These are phyloP conservation scores for Plotosus lineatus DNA, from an alignment of 2,113 vertebrate species.

Conservation along the genomic window DNA sequence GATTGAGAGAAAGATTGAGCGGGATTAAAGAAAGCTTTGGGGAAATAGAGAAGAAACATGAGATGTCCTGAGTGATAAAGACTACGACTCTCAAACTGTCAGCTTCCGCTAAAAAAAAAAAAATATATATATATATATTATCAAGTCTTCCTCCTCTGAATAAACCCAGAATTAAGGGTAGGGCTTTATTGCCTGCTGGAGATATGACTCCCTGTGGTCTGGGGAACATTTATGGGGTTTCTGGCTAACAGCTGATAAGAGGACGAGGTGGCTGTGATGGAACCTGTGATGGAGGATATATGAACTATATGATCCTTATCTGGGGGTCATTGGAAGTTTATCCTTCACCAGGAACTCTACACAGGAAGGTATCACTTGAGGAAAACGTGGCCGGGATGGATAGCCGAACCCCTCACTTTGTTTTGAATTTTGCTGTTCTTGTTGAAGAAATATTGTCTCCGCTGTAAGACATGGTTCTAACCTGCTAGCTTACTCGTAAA, in stretches of 20 bases:
- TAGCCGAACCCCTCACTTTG: not conserved
- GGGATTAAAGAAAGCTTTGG: constrained; percentile 12
- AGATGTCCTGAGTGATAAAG: constrained; percentile 18
- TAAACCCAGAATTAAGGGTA: not conserved
- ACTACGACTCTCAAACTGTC: constrained; percentile 5
- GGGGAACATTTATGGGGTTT: not conserved
- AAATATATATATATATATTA: too few relatives aligned
- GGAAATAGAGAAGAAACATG: not conserved
- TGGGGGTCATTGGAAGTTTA: not conserved
- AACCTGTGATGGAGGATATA: not conserved
- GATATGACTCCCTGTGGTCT: not conserved
- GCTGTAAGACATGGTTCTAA: not conserved
- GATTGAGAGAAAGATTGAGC: not conserved
- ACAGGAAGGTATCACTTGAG: not conserved
- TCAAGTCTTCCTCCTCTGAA: not conserved
- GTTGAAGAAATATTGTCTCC: not conserved
- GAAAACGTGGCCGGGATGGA: not conserved
- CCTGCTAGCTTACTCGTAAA: constrained; percentile 1
- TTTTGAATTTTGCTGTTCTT: not conserved
- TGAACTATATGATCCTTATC: not conserved
- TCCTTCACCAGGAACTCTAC: not conserved
- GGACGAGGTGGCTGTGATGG: not conserved
- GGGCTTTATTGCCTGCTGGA: not conserved
- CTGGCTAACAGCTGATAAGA: constrained; percentile 25
- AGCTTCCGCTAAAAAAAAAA: not conserved